Evolutionary conservation across 1,140 invertebrate genomes (phyloP), one percentile per base, ranked within the genome.

Genomic region (Grapholita molesta): DNA sequence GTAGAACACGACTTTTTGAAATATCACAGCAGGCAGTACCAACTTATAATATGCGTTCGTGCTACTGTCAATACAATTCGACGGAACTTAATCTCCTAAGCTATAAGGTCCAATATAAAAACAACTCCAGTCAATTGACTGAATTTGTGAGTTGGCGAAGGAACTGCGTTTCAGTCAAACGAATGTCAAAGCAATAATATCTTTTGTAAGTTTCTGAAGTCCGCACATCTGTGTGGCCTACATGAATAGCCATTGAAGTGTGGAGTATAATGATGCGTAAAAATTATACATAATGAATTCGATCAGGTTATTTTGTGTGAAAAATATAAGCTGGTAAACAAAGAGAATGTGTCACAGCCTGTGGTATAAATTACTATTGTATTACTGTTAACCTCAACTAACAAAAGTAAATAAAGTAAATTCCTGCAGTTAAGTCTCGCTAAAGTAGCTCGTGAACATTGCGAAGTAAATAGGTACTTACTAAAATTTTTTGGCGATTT

Each of bases 211-310:
- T 86, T 74, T 87, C 78, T 66, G 61, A 81, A 76, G 75, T 75
- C 77, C 78, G 75, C 81, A 61, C 86, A 85, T 89, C 81, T 89
- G 84, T 86, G 79, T 89, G 85, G 86, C 87, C 87, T 84, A 61
- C n/a, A 79, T 84, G 78, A 83, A 85, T 84, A 76, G 75, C 80
- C 79, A 84, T 84, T 86, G 75, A 82, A 84, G n/a, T 79, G 69
- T 76, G 71, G 67, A 70, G 74, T 73, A 77, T 72, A 68, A 67
- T 69, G 66, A 71, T 70, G 69, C 67, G 72, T 75, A 23, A 70
- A 73, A 71, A 61, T 61, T 7, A 9, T 25, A 33, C 11, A 38
- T 35, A 35, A 55, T 28, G 15, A 30, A 70, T 70, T 70, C 15
- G 61, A 32, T 61, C 11, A 30, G 25, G 42, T 32, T 23, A 38